Conservation (phyloP, 2,113 vertebrate genomes). For the Proterorhinus semilunaris region DNA sequence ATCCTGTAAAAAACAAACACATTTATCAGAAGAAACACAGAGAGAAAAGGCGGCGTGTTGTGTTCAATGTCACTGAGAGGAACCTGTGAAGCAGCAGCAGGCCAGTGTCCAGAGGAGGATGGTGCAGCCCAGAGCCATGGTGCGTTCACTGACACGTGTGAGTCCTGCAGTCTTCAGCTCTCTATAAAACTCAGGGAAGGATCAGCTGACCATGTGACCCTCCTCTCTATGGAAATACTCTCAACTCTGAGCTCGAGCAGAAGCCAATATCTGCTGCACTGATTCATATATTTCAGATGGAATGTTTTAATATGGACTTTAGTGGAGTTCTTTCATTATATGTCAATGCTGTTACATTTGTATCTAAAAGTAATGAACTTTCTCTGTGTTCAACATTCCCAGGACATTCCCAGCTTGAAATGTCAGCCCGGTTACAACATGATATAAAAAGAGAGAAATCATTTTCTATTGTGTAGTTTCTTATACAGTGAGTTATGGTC, state of each 20-base stretch:
- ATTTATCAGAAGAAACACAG: conserved; percentile 20
- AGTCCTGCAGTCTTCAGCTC: conserved; percentile 45
- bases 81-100: conserved; percentile 33
- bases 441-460: too few species aligned
- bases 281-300: too few species aligned
- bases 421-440: too few species aligned
- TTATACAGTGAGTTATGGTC: too few species aligned
- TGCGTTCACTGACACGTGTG: conserved; percentile 32
- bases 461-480: too few species aligned
- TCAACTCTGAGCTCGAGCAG: conserved; percentile 36
- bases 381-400: too few species aligned
- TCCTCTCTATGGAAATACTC: conserved; percentile 25
- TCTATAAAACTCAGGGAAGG: conserved; percentile 57
- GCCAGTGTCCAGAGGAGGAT: conserved; percentile 24
- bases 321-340: too few species aligned
- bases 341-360: too few species aligned
- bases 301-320: too few species aligned
- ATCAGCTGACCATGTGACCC: conserved; percentile 45
- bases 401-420: too few species aligned
- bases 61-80: conserved; percentile 17
- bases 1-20: conserved; percentile 41
- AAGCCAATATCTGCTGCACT: background rate
- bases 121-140: conserved; percentile 45
- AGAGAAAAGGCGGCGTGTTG: conserved; percentile 23
- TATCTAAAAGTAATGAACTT: too few species aligned